Base-by-base conservation (phyloP, 64 coral and sea anemone genomes). In the Porites lutea region DNA sequence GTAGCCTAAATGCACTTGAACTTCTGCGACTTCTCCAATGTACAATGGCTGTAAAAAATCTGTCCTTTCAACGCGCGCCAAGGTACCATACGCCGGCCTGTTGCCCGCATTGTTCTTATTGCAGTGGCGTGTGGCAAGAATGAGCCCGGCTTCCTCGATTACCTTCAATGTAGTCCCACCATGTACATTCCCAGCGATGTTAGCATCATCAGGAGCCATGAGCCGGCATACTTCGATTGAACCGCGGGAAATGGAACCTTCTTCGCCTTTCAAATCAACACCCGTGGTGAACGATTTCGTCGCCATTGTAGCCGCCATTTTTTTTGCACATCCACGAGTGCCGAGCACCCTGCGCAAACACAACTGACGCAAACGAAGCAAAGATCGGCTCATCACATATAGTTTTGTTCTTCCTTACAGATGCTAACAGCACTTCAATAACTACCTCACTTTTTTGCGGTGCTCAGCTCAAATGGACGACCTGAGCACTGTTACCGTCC, bases 201-300 rank as follows among this genome's bases (percentile, higher is more conserved):
- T 98, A 13, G 96, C 94, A 81, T 98, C 96, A 86, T 98, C 96
- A 61, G 96, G 96, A 49, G 75, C 70, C 96, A 98, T 98, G 19
- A 98, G 75, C 19, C 96, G 93, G 83, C 96, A 95, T 21, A 98
- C 96, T 68, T 98, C 93, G 14, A 98, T 90, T 21, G 93, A 98
- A 19, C 95, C 87, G 27, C 91, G 73, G 77, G 91, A 96, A 82
- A 90, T 64, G 37, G 74, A 67, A 76, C 78, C 90, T 55, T 73
- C 85, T 13, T 63, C 19, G 11, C 54, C 71, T 27, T 87, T 50
- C 48, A 60, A 46, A 8, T 63, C 8, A 16, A 19, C 53, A 5
- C 22, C 66, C 18, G 22, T n/a, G 27, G 27, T 37, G 12, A 19
- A 54, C 12, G 23, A n/a, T 45, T 82, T 79, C 4, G 88, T 69